Evolutionary conservation across 2,888 invertebrate species (phyloP), one percentile per base, ranked within the genome.

Genomic region (Oscheius sp.): DNA sequence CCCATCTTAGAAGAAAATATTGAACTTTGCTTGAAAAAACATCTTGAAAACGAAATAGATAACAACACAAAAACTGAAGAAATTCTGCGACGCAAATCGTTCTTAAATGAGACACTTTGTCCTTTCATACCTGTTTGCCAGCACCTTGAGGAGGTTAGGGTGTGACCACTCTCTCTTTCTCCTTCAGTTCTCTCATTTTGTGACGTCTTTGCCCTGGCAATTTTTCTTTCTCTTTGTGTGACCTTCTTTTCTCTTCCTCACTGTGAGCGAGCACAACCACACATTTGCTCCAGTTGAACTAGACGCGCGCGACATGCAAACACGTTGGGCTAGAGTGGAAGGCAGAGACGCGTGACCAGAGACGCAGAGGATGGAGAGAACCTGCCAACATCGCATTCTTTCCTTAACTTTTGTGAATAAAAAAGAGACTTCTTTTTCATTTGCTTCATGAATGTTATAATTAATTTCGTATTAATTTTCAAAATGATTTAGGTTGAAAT

Each of bases 141-240:
- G n/a, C n/a, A n/a, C n/a, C n/a, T n/a, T n/a, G n/a, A n/a, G n/a
- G n/a, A n/a, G n/a, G n/a, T n/a, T n/a, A 45, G 46, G 17, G 46
- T 45, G 53, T 52, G 53, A 52, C 31, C 31, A 45, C 46, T 45
- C 57, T 73, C 70, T 70, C 67, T 63, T 73, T 73, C 65, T 67
- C 70, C 31, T 64, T 73, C 48, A 46, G 67, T 73, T 73, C 72
- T 70, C 45, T 72, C 72, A 55, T 66, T 67, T 68, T 72, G 72
- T 72, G 72, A 72, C 69, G 57, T 52, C 45, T 72, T 46, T 58
- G 67, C 50, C 58, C 48, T 52, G 61, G 70, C 70, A 70, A 57
- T 70, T 65, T 70, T 67, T 48, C 69, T 63, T 69, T 69, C 63
- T 67, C 58, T 67, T 67, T 67, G 68, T 67, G 68, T 67, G 68